phyloP scores from a whole-genome alignment of 2,113 vertebrate species.

The Hippocampus mohnikei region DNA sequence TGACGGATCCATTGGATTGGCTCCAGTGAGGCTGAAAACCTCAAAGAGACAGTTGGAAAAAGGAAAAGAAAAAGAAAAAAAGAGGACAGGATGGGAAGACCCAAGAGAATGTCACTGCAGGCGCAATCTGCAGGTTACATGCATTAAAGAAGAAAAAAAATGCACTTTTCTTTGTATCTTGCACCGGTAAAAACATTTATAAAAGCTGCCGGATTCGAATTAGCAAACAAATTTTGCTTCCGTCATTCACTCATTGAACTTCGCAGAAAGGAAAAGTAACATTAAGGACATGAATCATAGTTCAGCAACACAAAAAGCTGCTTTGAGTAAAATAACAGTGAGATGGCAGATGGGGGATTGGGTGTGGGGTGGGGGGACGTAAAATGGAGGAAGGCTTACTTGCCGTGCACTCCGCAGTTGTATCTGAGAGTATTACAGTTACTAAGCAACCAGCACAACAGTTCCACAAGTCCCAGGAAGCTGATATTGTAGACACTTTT shows the following conservation, averaged over 20 bases:
- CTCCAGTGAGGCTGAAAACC: conserved; percentile 65
- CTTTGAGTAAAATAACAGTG: not conserved
- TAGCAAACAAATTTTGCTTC: not conserved
- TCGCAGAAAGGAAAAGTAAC: not conserved
- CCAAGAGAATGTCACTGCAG: conserved; percentile 10
- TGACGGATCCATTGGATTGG: conserved; percentile 72
- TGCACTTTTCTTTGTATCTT: not conserved
- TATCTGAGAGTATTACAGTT: conserved; percentile 56
- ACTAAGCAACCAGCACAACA: conserved; percentile 65
- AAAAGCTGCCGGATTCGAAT: not conserved
- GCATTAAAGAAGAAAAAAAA: not conserved
- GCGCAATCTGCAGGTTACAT: not conserved
- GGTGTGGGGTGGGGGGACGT: not conserved
- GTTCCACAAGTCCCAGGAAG: conserved; percentile 48
- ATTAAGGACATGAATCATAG: not conserved
- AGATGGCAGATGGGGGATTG: too few relatives aligned
- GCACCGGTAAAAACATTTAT: not conserved
- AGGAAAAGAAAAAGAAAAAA: conserved; percentile 2
- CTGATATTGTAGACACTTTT: conserved; percentile 62
- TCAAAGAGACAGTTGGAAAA: conserved; percentile 34
- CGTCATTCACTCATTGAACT: too few relatives aligned
- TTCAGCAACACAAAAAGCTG: not conserved
- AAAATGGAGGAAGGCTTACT: conserved; percentile 31
- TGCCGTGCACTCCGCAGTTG: conserved; percentile 35
- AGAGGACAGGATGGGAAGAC: conserved; percentile 38